Evolutionary conservation across 1,140 invertebrate genomes (phyloP).

Genomic region (Drosophila sechellia): DNA sequence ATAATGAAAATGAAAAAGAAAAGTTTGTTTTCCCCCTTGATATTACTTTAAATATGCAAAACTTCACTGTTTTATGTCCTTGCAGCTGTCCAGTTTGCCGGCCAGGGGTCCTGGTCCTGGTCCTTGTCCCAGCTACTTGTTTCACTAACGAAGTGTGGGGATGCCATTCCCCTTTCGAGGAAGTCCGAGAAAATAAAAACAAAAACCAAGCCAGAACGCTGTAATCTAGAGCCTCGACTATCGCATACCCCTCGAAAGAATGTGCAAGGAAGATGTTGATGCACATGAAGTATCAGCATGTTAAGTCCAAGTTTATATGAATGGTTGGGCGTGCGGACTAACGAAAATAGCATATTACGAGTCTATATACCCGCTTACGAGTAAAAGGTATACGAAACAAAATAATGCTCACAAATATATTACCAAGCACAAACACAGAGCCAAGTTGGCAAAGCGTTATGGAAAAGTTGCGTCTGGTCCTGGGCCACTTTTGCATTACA

Average conservation of each 20-base stretch:
- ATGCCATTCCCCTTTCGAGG: constrained; percentile 43
- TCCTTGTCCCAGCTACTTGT: constrained; percentile 34
- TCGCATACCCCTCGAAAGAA: too few species aligned
- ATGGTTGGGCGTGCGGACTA: too few species aligned
- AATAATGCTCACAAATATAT: constrained; percentile 54
- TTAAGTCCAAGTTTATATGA: too few species aligned
- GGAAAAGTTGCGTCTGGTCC: constrained; percentile 57
- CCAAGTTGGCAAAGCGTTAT: constrained; percentile 55
- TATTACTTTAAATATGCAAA: constrained; percentile 70
- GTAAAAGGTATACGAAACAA: constrained; percentile 5
- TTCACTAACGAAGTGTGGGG: constrained; percentile 43
- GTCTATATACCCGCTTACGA: too few species aligned
- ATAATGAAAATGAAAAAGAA: constrained; percentile 46
- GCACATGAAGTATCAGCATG: too few species aligned
- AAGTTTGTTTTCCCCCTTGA: constrained; percentile 49
- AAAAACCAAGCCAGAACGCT: constrained; percentile 1
- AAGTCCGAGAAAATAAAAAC: not conserved
- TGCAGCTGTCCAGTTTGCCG: constrained; percentile 46
- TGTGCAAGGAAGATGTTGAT: too few species aligned
- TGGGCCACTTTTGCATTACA: constrained; percentile 74
- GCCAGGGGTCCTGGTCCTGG: constrained; percentile 32
- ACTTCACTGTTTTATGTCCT: constrained; percentile 64
- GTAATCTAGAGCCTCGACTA: too few species aligned
- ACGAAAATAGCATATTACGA: too few species aligned
- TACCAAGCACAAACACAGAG: constrained; percentile 24